Evolutionary conservation across 2,888 invertebrate genomes (phyloP).

Genomic region (Pseudococcus jackbeardsleyi): DNA sequence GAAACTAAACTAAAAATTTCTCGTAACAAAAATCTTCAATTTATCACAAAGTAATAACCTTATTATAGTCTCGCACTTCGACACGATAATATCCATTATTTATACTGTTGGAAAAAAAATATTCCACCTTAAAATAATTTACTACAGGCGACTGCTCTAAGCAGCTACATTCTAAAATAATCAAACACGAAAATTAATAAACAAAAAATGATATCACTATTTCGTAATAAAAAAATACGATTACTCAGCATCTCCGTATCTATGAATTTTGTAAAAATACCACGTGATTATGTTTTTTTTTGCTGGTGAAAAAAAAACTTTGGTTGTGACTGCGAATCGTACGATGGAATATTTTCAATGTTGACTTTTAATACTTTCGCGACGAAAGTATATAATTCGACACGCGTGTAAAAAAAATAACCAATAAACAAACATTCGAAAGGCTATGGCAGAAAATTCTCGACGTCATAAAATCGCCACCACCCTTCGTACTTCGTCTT

Average conservation of each 20-base stretch:
- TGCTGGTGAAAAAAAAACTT: not conserved
- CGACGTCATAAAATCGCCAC: conserved; percentile 16
- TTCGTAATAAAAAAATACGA: conserved; percentile 27
- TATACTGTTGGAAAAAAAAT: not conserved
- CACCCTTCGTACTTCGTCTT: not conserved
- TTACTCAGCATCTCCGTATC: not conserved
- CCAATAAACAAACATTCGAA: not conserved
- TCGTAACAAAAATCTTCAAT: conserved; percentile 31
- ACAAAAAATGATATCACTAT: conserved; percentile 42
- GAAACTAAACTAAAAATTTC: conserved; percentile 11
- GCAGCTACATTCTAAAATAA: not conserved
- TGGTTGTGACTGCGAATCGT: not conserved
- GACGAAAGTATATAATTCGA: not conserved
- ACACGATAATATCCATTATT: not conserved
- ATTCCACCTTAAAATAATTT: not conserved
- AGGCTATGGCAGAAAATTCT: not conserved
- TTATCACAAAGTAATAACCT: conserved; percentile 49
- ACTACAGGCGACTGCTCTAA: not conserved
- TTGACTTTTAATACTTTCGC: not conserved
- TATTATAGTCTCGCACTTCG: conserved; percentile 40
- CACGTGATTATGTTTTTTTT: conserved; percentile 6
- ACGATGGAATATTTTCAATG: not conserved
- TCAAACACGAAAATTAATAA: not conserved
- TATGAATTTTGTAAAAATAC: not conserved
- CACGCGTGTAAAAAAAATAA: conserved; percentile 9